These are phyloP conservation scores for Gila orcuttii DNA, from an alignment of 2,113 vertebrate genomes.

Conservation along the genomic window DNA sequence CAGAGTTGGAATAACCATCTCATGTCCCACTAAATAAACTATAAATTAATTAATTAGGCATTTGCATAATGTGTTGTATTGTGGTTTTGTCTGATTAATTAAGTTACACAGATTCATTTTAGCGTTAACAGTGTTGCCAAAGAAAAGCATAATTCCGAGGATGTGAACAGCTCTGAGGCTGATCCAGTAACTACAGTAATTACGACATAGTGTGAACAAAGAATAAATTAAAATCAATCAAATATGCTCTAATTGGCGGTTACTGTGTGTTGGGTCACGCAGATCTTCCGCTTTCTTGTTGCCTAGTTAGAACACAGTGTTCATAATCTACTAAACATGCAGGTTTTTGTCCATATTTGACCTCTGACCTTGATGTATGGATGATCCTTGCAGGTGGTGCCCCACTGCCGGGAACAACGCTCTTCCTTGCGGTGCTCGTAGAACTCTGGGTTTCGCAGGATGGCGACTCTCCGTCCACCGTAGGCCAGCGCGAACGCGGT, in stretches of 20 bases:
- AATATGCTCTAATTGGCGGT: background rate
- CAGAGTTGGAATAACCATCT: background rate
- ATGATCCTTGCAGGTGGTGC: conserved; percentile 93
- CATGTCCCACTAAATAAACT: background rate
- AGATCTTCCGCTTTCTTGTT: background rate
- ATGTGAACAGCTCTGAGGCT: too few species aligned
- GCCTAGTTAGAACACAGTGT: background rate
- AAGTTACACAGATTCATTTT: background rate
- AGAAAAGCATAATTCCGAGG: background rate
- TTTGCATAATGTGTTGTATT: background rate
- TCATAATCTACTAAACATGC: background rate
- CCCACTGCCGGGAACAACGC: conserved; percentile 95
- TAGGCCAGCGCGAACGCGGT: conserved; percentile 88
- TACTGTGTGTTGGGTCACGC: background rate
- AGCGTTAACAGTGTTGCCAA: background rate
- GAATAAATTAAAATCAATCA: background rate
- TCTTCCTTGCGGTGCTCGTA: conserved; percentile 96
- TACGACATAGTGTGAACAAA: background rate
- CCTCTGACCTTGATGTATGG: conserved; percentile 92
- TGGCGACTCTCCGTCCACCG: conserved; percentile 85
- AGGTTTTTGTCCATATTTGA: background rate
- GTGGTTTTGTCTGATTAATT: background rate
- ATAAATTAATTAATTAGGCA: background rate
- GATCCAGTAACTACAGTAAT: background rate
- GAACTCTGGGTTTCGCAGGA: conserved; percentile 95